Evolutionary conservation across 2,113 vertebrate genomes (phyloP).

Genomic region (Megalops atlanticus): DNA sequence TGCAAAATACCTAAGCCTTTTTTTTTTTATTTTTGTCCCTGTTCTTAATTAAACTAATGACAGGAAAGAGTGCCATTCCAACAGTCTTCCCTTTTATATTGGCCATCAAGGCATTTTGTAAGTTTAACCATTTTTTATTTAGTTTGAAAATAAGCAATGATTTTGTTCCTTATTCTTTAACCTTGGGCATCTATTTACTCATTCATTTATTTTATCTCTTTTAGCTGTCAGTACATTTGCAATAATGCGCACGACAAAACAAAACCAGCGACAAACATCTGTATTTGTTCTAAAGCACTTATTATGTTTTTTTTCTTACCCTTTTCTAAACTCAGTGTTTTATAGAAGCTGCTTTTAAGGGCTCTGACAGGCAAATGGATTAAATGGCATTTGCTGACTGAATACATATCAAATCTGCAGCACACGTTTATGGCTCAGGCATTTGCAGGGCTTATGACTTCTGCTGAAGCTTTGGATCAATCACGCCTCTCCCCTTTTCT

Average conservation of each 20-base stretch:
- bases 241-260: constrained; percentile 21
- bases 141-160: background rate
- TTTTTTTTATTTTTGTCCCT: background rate
- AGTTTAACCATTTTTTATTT: background rate
- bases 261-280: background rate
- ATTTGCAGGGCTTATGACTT: constrained; percentile 69
- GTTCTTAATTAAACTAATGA: constrained; percentile 45
- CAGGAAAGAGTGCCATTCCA: constrained; percentile 31
- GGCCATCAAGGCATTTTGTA: background rate
- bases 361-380: constrained; percentile 72
- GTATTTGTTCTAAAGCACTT: constrained; percentile 38
- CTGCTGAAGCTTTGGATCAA: constrained; percentile 65
- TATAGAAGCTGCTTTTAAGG: constrained; percentile 55
- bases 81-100: constrained; percentile 11
- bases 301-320: constrained; percentile 47
- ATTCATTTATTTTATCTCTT: constrained; percentile 11
- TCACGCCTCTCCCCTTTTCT: constrained; percentile 51
- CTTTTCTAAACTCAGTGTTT: constrained; percentile 48
- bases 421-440: constrained; percentile 61
- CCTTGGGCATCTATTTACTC: constrained; percentile 8
- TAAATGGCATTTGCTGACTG: constrained; percentile 70
- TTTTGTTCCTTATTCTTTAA: constrained; percentile 6
- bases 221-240: constrained; percentile 1
- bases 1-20: constrained; percentile 13
- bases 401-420: constrained; percentile 68